These are phyloP conservation scores for Acleris emargana DNA, from an alignment of 2,888 invertebrate species.

Conservation along the genomic window DNA sequence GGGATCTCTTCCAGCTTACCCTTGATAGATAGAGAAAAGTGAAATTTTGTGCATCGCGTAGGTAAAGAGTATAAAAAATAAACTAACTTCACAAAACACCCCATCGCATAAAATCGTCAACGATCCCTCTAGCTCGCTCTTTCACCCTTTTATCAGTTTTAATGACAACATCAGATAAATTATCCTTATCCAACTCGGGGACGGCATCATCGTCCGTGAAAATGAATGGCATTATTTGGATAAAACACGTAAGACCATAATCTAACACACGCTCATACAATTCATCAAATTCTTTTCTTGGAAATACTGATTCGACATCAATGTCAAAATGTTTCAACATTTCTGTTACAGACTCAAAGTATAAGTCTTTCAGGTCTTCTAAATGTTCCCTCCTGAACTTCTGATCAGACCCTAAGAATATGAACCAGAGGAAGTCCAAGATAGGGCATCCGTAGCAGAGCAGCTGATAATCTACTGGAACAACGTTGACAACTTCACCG, in stretches of 20 bases:
- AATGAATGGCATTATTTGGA: constrained; percentile 50
- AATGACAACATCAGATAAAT: constrained; percentile 41
- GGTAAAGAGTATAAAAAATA: no score
- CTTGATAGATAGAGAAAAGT: no score
- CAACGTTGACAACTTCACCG: constrained; percentile 45
- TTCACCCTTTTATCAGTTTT: constrained; percentile 43
- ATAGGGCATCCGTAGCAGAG: constrained; percentile 53
- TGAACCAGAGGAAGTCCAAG: constrained; percentile 55
- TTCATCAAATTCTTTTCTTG: constrained; percentile 52
- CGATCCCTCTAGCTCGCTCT: constrained; percentile 47
- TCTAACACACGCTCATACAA: constrained; percentile 51
- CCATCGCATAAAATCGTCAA: constrained; percentile 49
- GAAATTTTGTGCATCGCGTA: no score
- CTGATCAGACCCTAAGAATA: constrained; percentile 51
- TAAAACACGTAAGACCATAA: constrained; percentile 50
- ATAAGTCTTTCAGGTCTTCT: constrained; percentile 50
- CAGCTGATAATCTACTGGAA: constrained; percentile 58
- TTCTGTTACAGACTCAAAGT: constrained; percentile 48
- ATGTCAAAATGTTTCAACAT: constrained; percentile 54
- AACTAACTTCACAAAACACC: constrained; percentile 25
- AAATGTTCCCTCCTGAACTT: constrained; percentile 53
- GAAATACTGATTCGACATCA: constrained; percentile 48
- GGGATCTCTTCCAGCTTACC: no score
- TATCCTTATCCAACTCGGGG: constrained; percentile 46
- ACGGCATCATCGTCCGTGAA: constrained; percentile 51